Evolutionary conservation across 2,888 invertebrate genomes (phyloP), one percentile per base, ranked within the genome.

Genomic region (Furcula furcula): DNA sequence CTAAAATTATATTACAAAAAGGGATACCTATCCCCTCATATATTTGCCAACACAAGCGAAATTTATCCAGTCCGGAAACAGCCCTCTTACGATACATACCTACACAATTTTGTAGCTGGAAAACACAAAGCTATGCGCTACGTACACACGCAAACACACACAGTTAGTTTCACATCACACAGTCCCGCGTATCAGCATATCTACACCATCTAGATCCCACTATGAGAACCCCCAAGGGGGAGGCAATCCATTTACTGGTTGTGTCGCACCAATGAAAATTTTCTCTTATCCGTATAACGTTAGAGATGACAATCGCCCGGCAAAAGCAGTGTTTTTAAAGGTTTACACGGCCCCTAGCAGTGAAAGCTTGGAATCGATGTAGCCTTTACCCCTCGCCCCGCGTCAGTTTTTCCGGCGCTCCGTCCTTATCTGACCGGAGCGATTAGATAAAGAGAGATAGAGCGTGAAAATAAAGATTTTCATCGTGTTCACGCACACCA

Each of bases 401-500:
- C 87, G 65, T 77, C 86, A 85, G 87, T 88, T 88, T 88, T 88
- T 88, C 88, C 86, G 84, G 82, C 77, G 78, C 73, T 86, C 87
- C 78, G 86, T 88, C 88, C 87, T 88, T 88, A 88, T 88, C 87
- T 79, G 85, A 79, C 86, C 75, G 73, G 59, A 59, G 81, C 83
- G 87, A 88, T 88, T 88, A 88, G 87, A 88, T 88, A 88, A 88
- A 85, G 88, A 88, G 81, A 88, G 88, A 88, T 88, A 88, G 83
- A 88, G 87, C 87, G 87, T 88, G 86, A 88, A 88, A 88, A 88
- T 88, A 88, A 88, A 88, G 88, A 88, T 88, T 88, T 88, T 88
- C 88, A 88, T 87, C 88, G 88, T 87, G 87, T 87, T 84, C 85
- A 87, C 88, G 75, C 85, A 86, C 87, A 87, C 86, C 69, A 63